Conservation (phyloP, 23 tunicate species). For the Ascidia mentula region DNA sequence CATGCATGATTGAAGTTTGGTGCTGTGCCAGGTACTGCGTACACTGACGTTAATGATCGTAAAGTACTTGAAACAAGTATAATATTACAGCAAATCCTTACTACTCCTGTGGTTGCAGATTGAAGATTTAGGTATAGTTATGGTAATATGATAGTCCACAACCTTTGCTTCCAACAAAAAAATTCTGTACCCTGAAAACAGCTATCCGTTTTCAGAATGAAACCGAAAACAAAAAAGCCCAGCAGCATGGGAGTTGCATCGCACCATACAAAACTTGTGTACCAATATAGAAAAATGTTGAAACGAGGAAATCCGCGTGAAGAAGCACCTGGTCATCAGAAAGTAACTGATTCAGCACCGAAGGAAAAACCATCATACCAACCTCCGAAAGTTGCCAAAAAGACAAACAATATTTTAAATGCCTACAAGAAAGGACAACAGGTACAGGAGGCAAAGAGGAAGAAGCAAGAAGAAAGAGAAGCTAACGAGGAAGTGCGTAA, state of each 20-base stretch:
- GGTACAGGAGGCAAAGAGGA: conserved; percentile 14
- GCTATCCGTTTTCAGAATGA: too few species aligned
- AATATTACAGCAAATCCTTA: too few species aligned
- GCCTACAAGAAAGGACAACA: conserved; percentile 28
- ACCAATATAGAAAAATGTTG: conserved; percentile 42
- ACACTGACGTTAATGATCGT: too few species aligned
- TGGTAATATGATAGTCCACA: too few species aligned
- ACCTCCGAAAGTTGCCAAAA: background rate
- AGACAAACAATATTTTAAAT: conserved; percentile 17
- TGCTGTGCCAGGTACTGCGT: too few species aligned
- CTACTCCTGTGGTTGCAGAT: too few species aligned
- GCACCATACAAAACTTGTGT: conserved; percentile 28
- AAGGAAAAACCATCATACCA: background rate
- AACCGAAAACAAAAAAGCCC: conserved; percentile 7
- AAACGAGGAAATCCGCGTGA: conserved; percentile 20
- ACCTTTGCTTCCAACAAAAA: too few species aligned
- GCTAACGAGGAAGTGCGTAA: conserved; percentile 16
- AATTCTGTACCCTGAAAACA: too few species aligned
- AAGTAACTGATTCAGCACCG: background rate
- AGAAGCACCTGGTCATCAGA: too few species aligned
- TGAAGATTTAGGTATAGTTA: too few species aligned
- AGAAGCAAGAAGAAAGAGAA: conserved; percentile 22
- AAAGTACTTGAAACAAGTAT: too few species aligned
- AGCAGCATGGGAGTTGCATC: background rate
- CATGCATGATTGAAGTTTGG: too few species aligned